Evolutionary conservation across 2,113 vertebrate genomes (phyloP).

Genomic region (Scomber scombrus): DNA sequence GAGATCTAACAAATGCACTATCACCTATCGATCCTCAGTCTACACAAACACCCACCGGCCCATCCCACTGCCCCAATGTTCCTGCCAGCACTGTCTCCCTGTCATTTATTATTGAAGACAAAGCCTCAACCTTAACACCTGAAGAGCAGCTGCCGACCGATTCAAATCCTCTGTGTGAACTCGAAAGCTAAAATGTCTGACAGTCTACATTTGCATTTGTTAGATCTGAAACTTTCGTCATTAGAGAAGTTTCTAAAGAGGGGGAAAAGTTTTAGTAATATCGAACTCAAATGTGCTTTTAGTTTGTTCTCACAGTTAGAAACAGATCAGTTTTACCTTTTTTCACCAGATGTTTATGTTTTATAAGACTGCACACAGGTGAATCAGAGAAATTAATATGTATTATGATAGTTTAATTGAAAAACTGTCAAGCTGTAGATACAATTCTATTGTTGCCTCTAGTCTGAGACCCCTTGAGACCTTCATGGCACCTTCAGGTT

Average conservation of each 20-base stretch:
- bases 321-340: not conserved
- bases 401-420: slow-evolving; percentile 10
- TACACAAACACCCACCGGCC: slow-evolving; percentile 22
- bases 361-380: not conserved
- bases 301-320: slow-evolving; percentile 1
- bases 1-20: slow-evolving; percentile 48
- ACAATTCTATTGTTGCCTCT: not conserved
- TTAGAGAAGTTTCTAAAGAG: not conserved
- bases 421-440: slow-evolving; percentile 2
- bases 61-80: slow-evolving; percentile 11
- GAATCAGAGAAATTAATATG: not conserved
- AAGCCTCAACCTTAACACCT: slow-evolving; percentile 31
- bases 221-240: slow-evolving; percentile 43
- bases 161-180: slow-evolving; percentile 34
- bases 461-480: too few relatives aligned
- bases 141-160: slow-evolving; percentile 34
- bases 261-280: not conserved
- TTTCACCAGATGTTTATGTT: slow-evolving; percentile 7
- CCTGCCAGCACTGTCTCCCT: slow-evolving; percentile 25
- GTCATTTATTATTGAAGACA: slow-evolving; percentile 67
- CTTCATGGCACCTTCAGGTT: not conserved
- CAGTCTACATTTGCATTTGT: slow-evolving; percentile 46
- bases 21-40: slow-evolving; percentile 39
- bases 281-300: not conserved
- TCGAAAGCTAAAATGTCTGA: slow-evolving; percentile 43